Conservation (phyloP, 2,797 vertebrate species). For the Oryzias dopingdopingensis region DNA sequence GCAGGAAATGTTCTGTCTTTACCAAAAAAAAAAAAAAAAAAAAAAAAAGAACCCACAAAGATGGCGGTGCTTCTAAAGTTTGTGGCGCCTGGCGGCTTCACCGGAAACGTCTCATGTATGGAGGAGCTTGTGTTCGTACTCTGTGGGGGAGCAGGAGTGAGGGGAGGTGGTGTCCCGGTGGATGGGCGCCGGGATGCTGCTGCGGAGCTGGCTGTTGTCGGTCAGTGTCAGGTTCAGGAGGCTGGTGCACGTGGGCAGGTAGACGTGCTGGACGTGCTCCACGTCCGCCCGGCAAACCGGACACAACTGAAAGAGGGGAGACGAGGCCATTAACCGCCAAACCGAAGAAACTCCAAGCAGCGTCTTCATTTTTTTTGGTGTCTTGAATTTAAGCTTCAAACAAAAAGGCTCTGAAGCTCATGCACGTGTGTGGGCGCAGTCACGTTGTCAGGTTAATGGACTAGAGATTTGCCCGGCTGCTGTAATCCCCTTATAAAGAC, state of each 20-base stretch:
- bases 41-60: neutral
- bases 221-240: slow-evolving; percentile 88
- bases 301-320: slow-evolving; percentile 78
- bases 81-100: slow-evolving; percentile 26
- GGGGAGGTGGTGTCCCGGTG: slow-evolving; percentile 58
- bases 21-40: neutral
- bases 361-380: too few species aligned
- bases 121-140: slow-evolving; percentile 78
- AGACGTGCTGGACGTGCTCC: slow-evolving; percentile 94
- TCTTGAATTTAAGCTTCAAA: too few species aligned
- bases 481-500: slow-evolving; percentile 54
- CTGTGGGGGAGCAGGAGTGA: slow-evolving; percentile 72
- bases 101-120: slow-evolving; percentile 56
- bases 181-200: slow-evolving; percentile 65
- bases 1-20: slow-evolving; percentile 21
- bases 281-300: slow-evolving; percentile 92
- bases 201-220: slow-evolving; percentile 62
- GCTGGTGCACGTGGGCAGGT: slow-evolving; percentile 95
- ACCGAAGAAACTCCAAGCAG: neutral
- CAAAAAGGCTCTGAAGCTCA: slow-evolving; percentile 17
- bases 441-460: slow-evolving; percentile 44
- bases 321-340: neutral
- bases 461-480: slow-evolving; percentile 49
- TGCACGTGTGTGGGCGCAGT: slow-evolving; percentile 29
- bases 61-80: slow-evolving; percentile 15